Evolutionary conservation across 2,888 invertebrate genomes (phyloP).

Genomic region (Euspilapteryx auroguttella): DNA sequence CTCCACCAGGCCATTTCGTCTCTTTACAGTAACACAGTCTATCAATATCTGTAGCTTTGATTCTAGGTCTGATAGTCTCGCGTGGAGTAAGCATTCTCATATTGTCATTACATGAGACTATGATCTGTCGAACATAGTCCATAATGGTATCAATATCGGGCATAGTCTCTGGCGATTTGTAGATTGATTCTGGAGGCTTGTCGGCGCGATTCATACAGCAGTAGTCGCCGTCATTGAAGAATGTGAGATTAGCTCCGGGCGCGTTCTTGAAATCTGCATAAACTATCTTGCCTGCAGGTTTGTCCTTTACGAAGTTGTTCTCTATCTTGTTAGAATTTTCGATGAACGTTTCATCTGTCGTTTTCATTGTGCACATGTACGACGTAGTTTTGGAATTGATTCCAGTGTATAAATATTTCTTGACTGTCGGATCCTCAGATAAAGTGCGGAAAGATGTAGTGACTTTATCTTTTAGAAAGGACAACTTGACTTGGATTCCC

Average conservation of each 20-base stretch:
- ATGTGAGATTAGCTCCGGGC: conserved; percentile 33
- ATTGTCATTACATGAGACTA: conserved; percentile 47
- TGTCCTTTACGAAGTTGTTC: conserved; percentile 23
- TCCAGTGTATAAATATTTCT: conserved; percentile 41
- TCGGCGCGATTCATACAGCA: conserved; percentile 40
- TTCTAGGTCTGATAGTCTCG: conserved; percentile 31
- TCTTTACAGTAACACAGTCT: conserved; percentile 41
- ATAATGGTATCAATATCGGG: conserved; percentile 38
- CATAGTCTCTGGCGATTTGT: conserved; percentile 35
- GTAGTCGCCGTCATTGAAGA: conserved; percentile 34
- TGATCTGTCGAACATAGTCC: conserved; percentile 42
- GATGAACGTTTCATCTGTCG: conserved; percentile 33
- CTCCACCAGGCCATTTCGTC: conserved; percentile 32
- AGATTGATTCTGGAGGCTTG: conserved; percentile 36
- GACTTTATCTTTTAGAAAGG: conserved; percentile 31
- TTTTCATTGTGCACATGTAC: conserved; percentile 44
- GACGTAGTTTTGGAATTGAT: conserved; percentile 44
- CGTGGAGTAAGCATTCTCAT: conserved; percentile 50
- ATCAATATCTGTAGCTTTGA: conserved; percentile 46
- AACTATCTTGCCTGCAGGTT: conserved; percentile 20
- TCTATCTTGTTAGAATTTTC: conserved; percentile 33
- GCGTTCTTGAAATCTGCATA: conserved; percentile 43
- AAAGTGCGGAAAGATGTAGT: conserved; percentile 40
- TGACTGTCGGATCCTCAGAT: conserved; percentile 34
- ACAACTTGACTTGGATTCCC: conserved; percentile 35